Conservation (phyloP, 2,797 vertebrate genomes). For the Pseudochaenichthys georgianus region DNA sequence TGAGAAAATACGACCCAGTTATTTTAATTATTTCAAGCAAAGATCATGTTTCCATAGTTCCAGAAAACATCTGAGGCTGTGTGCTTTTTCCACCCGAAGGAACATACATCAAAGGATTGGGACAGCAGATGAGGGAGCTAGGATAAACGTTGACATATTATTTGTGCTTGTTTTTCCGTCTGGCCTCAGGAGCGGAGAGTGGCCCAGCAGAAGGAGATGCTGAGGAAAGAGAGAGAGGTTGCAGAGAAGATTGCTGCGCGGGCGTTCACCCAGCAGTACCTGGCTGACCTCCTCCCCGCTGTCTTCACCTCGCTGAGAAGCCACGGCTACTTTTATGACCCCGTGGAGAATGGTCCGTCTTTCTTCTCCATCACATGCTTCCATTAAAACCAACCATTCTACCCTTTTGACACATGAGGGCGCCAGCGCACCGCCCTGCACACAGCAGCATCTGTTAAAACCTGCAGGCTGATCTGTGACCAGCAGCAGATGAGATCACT, state of each 20-base stretch:
- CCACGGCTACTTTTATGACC: slow-evolving; percentile 92
- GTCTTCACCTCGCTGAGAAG: slow-evolving; percentile 88
- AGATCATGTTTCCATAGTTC: background rate
- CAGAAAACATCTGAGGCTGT: background rate
- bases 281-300: slow-evolving; percentile 88
- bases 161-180: slow-evolving; percentile 5
- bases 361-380: background rate
- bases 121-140: background rate
- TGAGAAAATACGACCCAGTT: background rate
- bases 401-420: slow-evolving; percentile 17
- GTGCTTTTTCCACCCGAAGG: background rate
- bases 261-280: slow-evolving; percentile 87
- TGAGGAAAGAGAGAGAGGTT: slow-evolving; percentile 85
- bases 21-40: background rate
- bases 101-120: background rate
- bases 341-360: slow-evolving; percentile 88
- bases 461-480: background rate
- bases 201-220: slow-evolving; percentile 83
- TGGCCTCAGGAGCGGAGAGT: slow-evolving; percentile 86
- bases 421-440: background rate
- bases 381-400: background rate
- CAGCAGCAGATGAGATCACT: background rate
- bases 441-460: background rate
- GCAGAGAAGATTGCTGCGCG: slow-evolving; percentile 91
- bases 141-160: background rate